Evolutionary conservation across 2,113 vertebrate genomes (phyloP), one percentile per base, ranked within the genome.

Genomic region (Halichoerus grypus): DNA sequence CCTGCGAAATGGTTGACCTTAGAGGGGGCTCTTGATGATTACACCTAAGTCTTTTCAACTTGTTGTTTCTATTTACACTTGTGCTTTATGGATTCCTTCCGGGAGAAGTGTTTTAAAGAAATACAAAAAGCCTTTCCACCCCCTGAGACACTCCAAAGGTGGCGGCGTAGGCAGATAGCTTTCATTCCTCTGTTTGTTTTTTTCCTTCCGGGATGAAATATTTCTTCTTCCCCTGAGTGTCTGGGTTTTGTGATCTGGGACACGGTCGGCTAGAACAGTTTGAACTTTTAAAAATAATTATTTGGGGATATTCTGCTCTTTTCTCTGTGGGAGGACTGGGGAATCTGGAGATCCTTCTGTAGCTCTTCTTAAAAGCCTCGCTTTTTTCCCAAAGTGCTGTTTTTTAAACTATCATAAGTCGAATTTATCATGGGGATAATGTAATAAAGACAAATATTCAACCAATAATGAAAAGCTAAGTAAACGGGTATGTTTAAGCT

Each of bases 401-500:
- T 98, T 98, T 98, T 97, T 79, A 97, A 98, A 98, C 95, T 98
- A 98, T 96, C 69, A 1, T 69, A 98, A 97, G 92, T 98, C 94
- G 82, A 79, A 93, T 98, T 98, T 98, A 97, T 98, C 97, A 97
- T 86, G 98, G 74, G 98, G 53, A 82, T 98, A 98, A 98, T 98
- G 76, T 98, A 98, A 98, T 98, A 98, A 98, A 98, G 98, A 98
- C 88, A 98, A 98, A 98, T 98, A 98, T 96, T 99, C 98, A 98
- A 98, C 92, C 96, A 97, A 88, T 98, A 98, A 99, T 98, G 97
- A 98, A 98, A 99, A 98, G 97, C 97, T 98, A 98, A 98, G 98
- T 98, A 98, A 99, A 98, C 88, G 97, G 95, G 95, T 98, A 98
- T 98, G 97, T 98, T 99, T 99, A 98, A 99, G 97, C 88, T 98